Evolutionary conservation across 2,797 vertebrate genomes (phyloP), one percentile per base, ranked within the genome.

Genomic region (Darevskia nairensis): DNA sequence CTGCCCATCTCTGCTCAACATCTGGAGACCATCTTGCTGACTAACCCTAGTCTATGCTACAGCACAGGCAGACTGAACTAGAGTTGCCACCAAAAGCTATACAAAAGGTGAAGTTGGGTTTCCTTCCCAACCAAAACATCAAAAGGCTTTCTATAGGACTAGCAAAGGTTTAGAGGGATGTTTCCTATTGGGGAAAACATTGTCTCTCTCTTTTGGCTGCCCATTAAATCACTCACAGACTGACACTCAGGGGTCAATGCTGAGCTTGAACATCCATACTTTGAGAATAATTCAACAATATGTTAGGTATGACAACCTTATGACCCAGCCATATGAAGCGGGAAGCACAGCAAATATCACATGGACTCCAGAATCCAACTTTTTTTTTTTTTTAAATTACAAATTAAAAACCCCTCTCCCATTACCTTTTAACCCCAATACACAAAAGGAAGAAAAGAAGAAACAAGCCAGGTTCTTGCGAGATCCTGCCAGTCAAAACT

Each of bases 281-380:
- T 0, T 0, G 81, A 90, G 61, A 85, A 55, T 80, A 0, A 0
- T 29, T 87, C 46, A 83, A n/a, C 21, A 71, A 91, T 83, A 89
- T 85, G 77, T 76, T 0, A 0, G 85, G 72, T 77, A 71, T 41
- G 71, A 88, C 32, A 25, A 35, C 27, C 25, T 68, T 82, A 68
- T 82, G 39, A 69, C 68, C 39, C 32, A n/a, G 44, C 29, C 39
- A 35, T 44, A 46, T 44, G 44, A 83, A n/a, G 3, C 13, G 39
- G 17, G 19, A 46, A 19, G 83, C 50, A 87, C 50, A 64, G 83
- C 29, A 92, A 87, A 92, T 93, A 93, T 93, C 59, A 91, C 74
- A 92, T 93, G 91, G 74, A 27, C 29, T 93, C 86, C 91, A 59
- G 81, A 92, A 88, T 82, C 90, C 61, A 86, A 89, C 23, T 59